phyloP scores from a whole-genome alignment of 1,140 invertebrate genomes.

The Diachasmimorpha longicaudata region DNA sequence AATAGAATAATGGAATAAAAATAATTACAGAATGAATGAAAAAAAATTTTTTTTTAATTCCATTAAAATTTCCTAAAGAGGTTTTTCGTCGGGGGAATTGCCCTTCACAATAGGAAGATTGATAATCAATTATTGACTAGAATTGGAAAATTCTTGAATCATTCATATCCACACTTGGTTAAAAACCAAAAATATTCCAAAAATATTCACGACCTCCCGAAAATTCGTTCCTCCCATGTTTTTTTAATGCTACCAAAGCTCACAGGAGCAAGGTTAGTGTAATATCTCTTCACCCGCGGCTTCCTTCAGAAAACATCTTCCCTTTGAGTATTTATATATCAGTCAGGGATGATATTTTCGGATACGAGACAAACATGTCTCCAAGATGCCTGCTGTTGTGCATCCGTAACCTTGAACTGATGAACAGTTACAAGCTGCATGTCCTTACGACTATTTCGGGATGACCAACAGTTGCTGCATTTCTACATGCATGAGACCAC shows the following conservation, averaged over 20 bases:
- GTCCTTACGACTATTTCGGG: constrained; percentile 44
- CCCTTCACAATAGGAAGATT: too few species aligned
- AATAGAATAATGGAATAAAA: too few species aligned
- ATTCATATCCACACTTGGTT: too few species aligned
- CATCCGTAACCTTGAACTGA: constrained; percentile 56
- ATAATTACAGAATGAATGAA: too few species aligned
- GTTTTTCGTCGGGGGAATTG: too few species aligned
- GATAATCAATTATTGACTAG: too few species aligned
- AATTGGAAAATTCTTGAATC: too few species aligned
- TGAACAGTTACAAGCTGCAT: constrained; percentile 31
- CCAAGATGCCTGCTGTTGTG: constrained; percentile 18
- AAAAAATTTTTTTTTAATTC: too few species aligned
- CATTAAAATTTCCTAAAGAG: too few species aligned
- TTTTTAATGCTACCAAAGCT: constrained; percentile 4
- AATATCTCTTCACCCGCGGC: constrained; percentile 28
- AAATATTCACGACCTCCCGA: neutral
- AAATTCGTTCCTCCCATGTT: neutral
- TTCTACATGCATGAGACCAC: neutral
- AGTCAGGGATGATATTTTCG: constrained; percentile 44
- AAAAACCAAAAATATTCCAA: too few species aligned
- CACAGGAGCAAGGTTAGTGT: constrained; percentile 41
- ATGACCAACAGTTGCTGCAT: neutral
- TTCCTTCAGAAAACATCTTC: constrained; percentile 15
- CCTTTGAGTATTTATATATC: constrained; percentile 44
- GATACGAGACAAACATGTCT: constrained; percentile 6